Evolutionary conservation across 1,140 invertebrate species (phyloP), one percentile per base, ranked within the genome.

Genomic region (Dreissena rostriformis): DNA sequence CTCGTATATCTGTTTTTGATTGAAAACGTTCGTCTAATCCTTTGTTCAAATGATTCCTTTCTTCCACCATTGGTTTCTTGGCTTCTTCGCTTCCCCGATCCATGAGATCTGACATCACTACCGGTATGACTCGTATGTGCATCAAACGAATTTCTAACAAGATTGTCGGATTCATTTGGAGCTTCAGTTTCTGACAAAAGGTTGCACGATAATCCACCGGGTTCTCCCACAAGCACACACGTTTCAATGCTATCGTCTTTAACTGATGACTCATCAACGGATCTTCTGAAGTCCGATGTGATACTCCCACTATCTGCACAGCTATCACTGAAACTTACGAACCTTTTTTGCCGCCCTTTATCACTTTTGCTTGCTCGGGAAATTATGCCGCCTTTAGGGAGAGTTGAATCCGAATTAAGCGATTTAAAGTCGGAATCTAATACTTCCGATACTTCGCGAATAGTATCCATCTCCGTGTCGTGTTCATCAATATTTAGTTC

Each of bases 41-140:
- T 39, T 73, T 81, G 79, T 66, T 81, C 79, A 49, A 81, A 81
- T 17, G 79, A 81, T 66, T 81, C 79, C 73, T 81, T 81, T 66
- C 79, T 73, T 63, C 52, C 53, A 61, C 24, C 19, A 26, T 73
- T 65, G 2, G 57, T 61, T 61, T 61, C 57, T 61, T 61, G 17
- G 17, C 17, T n/a, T 61, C 57, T 4, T 24, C 57, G 57, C 22
- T 61, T 61, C 12, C 57, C 22, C 39, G 39, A 39, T 11, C 22
- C 22, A 61, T 24, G 17, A 11, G 57, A 61, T 61, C 22, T 61
- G 12, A 19, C 22, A 6, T 24, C 57, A n/a, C 57, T 61, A n/a
- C 11, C 22, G 4, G n/a, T n/a, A n/a, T n/a, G n/a, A n/a, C 22
- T 61, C 2, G 57, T 61, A 2, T 19, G 22, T n/a, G 17, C 57